These are phyloP conservation scores for Austrolebias charrua DNA, from an alignment of 2,797 vertebrate genomes.

Conservation along the genomic window DNA sequence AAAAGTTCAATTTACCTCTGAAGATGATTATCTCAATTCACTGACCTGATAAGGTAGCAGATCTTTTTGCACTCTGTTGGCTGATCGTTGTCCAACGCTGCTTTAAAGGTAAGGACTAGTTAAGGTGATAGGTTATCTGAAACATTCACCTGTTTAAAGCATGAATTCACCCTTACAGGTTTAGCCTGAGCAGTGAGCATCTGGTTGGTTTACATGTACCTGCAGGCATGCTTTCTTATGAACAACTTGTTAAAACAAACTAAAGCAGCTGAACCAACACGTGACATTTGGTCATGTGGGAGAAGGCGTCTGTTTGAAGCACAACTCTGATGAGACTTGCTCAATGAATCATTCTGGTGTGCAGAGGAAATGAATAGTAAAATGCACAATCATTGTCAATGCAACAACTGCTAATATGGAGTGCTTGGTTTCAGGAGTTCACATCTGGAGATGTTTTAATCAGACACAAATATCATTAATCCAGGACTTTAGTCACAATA, in stretches of 20 bases:
- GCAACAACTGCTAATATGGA: constrained; percentile 14
- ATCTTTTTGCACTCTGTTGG: constrained; percentile 87
- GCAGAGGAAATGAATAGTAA: constrained; percentile 52
- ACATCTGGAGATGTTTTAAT: constrained; percentile 16
- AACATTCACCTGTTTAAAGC: not conserved
- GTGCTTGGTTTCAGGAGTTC: constrained; percentile 20
- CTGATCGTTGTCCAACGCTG: constrained; percentile 85
- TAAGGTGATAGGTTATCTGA: constrained; percentile 76
- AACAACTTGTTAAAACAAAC: constrained; percentile 47
- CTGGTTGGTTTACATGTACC: constrained; percentile 21
- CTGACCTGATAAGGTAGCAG: constrained; percentile 94
- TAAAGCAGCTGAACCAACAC: constrained; percentile 53
- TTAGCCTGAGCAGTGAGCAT: constrained; percentile 41
- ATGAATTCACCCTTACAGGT: not conserved
- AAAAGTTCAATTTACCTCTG: not conserved
- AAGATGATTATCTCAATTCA: not conserved
- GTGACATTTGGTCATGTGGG: constrained; percentile 74
- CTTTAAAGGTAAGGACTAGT: constrained; percentile 84
- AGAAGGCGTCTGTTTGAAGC: constrained; percentile 60
- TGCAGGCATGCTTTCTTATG: constrained; percentile 8
- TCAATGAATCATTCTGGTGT: constrained; percentile 68
- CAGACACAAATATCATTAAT: constrained; percentile 15
- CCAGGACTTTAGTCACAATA: not conserved
- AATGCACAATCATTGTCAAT: constrained; percentile 41
- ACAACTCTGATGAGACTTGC: constrained; percentile 62